These are phyloP conservation scores for Grammomys surdaster DNA, from an alignment of 2,113 vertebrate genomes.

Conservation along the genomic window DNA sequence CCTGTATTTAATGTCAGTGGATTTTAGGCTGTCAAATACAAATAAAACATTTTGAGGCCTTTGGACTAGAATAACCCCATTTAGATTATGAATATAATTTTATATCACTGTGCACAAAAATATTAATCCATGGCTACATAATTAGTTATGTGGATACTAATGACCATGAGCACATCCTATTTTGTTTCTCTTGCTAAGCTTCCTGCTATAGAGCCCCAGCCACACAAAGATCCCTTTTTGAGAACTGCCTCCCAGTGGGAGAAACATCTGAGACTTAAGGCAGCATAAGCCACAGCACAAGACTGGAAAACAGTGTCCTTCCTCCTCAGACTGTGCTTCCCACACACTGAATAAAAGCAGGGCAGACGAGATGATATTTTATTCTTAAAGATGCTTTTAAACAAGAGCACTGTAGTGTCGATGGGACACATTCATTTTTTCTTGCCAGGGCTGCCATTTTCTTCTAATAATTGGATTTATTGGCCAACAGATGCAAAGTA, in stretches of 20 bases:
- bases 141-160: background rate
- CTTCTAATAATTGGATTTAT: background rate
- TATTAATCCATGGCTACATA: background rate
- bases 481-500: background rate
- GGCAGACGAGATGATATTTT: background rate
- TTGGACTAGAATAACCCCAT: background rate
- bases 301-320: background rate
- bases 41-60: conserved; percentile 24
- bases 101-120: background rate
- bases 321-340: background rate
- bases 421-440: background rate
- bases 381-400: background rate
- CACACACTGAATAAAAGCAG: background rate
- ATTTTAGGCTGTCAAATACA: conserved; percentile 35
- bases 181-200: conserved; percentile 5
- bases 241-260: background rate
- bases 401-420: background rate
- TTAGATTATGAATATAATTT: conserved; percentile 19
- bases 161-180: background rate
- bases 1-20: background rate
- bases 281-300: background rate
- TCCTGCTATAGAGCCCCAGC: background rate
- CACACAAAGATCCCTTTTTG: background rate
- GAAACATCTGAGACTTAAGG: background rate
- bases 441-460: background rate